Percentiles rank a stretch among this genome's conserved stretches.
Evolutionary conservation across 2,888 invertebrate species (phyloP).

Genomic region (Leucoma salicis): DNA sequence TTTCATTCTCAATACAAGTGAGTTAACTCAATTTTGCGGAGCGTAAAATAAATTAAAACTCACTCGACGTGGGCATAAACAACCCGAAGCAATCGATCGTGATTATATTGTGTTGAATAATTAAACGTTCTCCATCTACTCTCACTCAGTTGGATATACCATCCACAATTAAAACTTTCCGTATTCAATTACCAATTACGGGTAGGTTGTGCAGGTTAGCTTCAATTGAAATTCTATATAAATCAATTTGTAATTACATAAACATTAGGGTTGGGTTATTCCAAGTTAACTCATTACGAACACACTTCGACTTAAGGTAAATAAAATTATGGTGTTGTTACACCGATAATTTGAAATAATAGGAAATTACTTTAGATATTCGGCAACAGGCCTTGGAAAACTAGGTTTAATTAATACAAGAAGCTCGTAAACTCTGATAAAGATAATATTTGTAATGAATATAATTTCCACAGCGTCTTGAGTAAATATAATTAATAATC

Average conservation of each 20-base stretch:
- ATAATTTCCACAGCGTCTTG: slow-evolving; percentile 1
- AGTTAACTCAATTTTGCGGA: slow-evolving; percentile 26
- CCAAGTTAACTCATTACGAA: too few relatives aligned
- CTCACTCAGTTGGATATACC: slow-evolving; percentile 51
- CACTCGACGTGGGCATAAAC: slow-evolving; percentile 32
- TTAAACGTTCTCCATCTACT: slow-evolving; percentile 46
- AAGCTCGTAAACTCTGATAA: not conserved
- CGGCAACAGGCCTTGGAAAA: not conserved
- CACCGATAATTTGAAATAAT: not conserved
- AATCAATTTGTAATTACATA: slow-evolving; percentile 38
- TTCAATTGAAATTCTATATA: slow-evolving; percentile 54
- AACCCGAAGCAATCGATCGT: slow-evolving; percentile 40
- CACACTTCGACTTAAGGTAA: too few relatives aligned
- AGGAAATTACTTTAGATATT: not conserved
- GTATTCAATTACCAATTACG: slow-evolving; percentile 61
- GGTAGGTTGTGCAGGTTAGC: slow-evolving; percentile 50
- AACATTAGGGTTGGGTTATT: not conserved
- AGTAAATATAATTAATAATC: slow-evolving; percentile 28
- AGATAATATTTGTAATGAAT: slow-evolving; percentile 2
- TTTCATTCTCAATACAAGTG: slow-evolving; percentile 14
- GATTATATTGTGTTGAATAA: slow-evolving; percentile 57
- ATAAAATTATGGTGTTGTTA: not conserved
- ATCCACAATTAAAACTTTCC: slow-evolving; percentile 61
- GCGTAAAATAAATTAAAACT: slow-evolving; percentile 39
- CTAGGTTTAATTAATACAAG: not conserved